These are phyloP conservation scores for Rhinichthys osculus DNA, from an alignment of 2,797 vertebrate species.

Conservation along the genomic window DNA sequence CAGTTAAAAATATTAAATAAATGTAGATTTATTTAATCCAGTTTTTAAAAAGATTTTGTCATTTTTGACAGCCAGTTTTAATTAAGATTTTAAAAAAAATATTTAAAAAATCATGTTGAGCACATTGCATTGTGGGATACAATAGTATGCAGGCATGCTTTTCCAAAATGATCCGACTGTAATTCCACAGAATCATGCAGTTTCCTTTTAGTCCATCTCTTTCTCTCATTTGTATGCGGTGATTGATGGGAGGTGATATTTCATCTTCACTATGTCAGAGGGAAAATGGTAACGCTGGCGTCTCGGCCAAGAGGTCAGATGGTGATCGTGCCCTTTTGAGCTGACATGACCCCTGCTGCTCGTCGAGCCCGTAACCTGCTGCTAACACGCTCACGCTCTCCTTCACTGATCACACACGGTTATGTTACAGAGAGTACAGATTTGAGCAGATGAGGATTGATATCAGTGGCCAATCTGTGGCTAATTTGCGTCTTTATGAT, in stretches of 20 bases:
- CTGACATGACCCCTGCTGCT: conserved; percentile 28
- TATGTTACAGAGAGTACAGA: neutral
- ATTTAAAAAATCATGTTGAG: too few relatives aligned
- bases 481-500: conserved; percentile 11
- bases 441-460: neutral
- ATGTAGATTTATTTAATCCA: neutral
- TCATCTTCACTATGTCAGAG: conserved; percentile 2
- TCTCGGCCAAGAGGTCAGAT: conserved; percentile 30
- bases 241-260: conserved; percentile 20
- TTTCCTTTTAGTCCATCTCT: neutral
- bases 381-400: neutral
- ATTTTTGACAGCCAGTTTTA: neutral
- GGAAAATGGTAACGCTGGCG: neutral
- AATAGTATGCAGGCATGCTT: neutral
- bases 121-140: neutral
- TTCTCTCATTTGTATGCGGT: conserved; percentile 23
- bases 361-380: neutral
- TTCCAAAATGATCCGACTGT: neutral
- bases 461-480: neutral
- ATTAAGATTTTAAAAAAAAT: neutral
- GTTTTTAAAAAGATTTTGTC: neutral
- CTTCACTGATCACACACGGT: neutral
- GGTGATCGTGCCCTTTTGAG: conserved; percentile 16
- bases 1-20: neutral
- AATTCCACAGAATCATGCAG: too few relatives aligned